Evolutionary conservation across 2,797 vertebrate genomes (phyloP), one percentile per base, ranked within the genome.

Genomic region (Pseudopleuronectes americanus): DNA sequence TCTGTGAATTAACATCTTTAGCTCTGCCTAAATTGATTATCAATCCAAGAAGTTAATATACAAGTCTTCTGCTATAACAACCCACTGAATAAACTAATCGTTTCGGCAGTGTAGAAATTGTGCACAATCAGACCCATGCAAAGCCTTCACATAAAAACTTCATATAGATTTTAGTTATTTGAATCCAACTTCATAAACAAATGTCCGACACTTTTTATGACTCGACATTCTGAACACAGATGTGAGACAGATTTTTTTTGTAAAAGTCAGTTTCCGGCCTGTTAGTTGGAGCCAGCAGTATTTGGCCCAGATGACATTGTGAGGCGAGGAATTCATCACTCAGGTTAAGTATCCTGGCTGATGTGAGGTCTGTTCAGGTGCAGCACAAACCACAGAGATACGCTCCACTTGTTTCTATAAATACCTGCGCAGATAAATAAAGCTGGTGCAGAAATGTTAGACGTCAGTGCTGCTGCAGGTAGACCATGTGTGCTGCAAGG

Each of bases 341-440:
- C 74, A 62, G 73, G 70, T 75, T 76, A 80, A 81, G 80, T 80
- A 78, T 80, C 68, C 63, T 59, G 61, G 76, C 74, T 71, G 53
- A 83, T 80, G 69, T 72, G 74, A 68, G 57, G 64, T 60, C 75
- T 74, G 74, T 82, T 90, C 80, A 88, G 79, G 77, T 85, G 81
- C 74, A 66, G 71, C 24, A 70, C 31, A 87, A 84, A 89, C 85
- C 73, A 60, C 71, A 78, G 82, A 76, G 68, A 88, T 77, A 68
- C 7, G 54, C 70, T 81, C 70, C 64, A 62, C 81, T 83, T 80
- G 80, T 81, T 60, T 57, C 86, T 88, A 85, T 84, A 87, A 89
- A 91, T 90, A 87, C 74, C 74, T 83, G 71, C 3, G 38, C 74
- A 78, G 84, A 89, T 87, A 84, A 87, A 91, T 76, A 90, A 89